Evolutionary conservation across 1,140 invertebrate genomes (phyloP).

Genomic region (Berghia stephanieae): DNA sequence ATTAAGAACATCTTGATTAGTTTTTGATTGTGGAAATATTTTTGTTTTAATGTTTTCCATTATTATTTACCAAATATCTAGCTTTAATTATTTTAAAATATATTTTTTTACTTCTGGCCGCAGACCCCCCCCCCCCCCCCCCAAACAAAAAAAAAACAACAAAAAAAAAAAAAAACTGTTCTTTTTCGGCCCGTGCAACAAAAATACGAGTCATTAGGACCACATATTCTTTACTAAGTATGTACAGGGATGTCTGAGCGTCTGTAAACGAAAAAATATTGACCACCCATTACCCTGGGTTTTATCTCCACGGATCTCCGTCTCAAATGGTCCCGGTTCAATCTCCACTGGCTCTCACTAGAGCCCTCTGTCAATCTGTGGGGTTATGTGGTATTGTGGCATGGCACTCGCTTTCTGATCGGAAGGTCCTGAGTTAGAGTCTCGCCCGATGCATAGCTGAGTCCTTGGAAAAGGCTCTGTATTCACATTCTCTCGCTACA

Average conservation of each 20-base stretch:
- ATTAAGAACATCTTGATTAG: background rate
- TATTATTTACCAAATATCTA: background rate
- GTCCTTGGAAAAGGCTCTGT: too few species aligned
- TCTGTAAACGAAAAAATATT: too few species aligned
- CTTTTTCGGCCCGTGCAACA: background rate
- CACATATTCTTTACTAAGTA: background rate
- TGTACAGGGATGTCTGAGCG: too few species aligned
- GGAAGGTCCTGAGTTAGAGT: too few species aligned
- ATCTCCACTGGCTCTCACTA: background rate
- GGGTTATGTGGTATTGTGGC: too few species aligned
- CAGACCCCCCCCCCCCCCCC: conserved; percentile 3
- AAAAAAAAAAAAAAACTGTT: background rate
- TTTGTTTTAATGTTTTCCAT: background rate
- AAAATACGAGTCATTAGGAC: background rate
- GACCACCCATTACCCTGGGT: too few species aligned
- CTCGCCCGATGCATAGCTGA: too few species aligned
- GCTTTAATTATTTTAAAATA: background rate
- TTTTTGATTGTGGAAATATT: background rate
- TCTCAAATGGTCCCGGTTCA: background rate
- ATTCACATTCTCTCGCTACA: too few species aligned
- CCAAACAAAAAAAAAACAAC: background rate
- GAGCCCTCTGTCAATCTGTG: too few species aligned
- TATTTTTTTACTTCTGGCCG: background rate
- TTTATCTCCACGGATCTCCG: conserved; percentile 43
- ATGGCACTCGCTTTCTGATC: too few species aligned